A percentile compares a stretch with the other conserved stretches of the same genome.
Evolutionary conservation across 2,888 invertebrate species (phyloP).

Genomic region (Diarsia dahlii): DNA sequence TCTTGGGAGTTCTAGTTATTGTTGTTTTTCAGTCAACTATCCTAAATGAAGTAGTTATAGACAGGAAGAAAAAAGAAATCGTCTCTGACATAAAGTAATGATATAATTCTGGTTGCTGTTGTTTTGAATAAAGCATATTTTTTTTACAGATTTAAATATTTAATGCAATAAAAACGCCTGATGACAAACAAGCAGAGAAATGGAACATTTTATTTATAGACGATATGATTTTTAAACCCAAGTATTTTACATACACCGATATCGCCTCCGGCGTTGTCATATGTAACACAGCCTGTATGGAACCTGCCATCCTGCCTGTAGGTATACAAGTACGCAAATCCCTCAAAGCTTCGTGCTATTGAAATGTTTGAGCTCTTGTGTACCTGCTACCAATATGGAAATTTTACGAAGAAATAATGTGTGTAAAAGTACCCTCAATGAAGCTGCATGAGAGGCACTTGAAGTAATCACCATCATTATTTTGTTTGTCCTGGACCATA

Average conservation of each 20-base stretch:
- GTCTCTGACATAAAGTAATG: background rate
- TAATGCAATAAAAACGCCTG: too few relatives aligned
- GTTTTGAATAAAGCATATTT: background rate
- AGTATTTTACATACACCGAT: background rate
- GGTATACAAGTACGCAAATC: conserved; percentile 21
- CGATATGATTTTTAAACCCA: background rate
- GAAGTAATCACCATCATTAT: too few relatives aligned
- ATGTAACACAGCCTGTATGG: conserved; percentile 11
- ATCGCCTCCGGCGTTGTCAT: background rate
- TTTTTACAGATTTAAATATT: too few relatives aligned
- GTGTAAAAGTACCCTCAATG: too few relatives aligned
- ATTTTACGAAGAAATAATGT: conserved; percentile 10
- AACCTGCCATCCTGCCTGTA: too few relatives aligned
- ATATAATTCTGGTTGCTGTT: background rate
- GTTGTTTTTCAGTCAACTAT: too few relatives aligned
- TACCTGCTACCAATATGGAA: background rate
- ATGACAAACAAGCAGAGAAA: background rate
- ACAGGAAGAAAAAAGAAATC: background rate
- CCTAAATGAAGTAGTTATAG: background rate
- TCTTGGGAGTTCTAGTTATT: too few relatives aligned
- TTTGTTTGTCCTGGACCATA: too few relatives aligned
- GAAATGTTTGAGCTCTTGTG: conserved; percentile 16
- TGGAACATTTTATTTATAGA: background rate
- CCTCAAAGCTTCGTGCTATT: conserved; percentile 26
- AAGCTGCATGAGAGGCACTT: too few relatives aligned